These are phyloP conservation scores for Heliconius himera DNA, from an alignment of 1,140 invertebrate genomes.

Conservation along the genomic window DNA sequence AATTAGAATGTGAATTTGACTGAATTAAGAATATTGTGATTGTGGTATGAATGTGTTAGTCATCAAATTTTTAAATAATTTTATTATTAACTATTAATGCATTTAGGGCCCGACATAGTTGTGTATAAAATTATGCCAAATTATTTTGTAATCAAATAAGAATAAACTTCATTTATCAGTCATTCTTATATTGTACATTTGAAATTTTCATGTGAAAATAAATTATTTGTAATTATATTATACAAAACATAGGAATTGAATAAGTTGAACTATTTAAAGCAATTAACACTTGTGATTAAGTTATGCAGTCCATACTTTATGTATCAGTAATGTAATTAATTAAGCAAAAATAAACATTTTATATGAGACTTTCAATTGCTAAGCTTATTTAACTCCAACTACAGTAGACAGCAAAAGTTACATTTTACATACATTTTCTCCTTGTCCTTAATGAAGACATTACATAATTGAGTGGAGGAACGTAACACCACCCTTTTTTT, in stretches of 20 bases:
- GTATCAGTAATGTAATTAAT: constrained; percentile 73
- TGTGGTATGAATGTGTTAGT: constrained; percentile 76
- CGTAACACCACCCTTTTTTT: no score
- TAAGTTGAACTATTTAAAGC: constrained; percentile 59
- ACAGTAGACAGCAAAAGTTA: not conserved
- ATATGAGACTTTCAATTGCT: constrained; percentile 76
- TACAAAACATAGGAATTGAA: constrained; percentile 57
- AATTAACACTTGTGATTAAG: constrained; percentile 64
- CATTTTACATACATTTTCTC: no score
- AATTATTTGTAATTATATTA: constrained; percentile 41
- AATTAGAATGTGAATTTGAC: constrained; percentile 70
- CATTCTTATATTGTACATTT: constrained; percentile 31
- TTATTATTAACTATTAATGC: constrained; percentile 71
- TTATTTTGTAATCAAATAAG: constrained; percentile 73
- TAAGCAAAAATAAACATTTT: constrained; percentile 79
- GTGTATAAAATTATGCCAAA: constrained; percentile 76
- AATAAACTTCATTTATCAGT: constrained; percentile 46
- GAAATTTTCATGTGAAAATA: constrained; percentile 36
- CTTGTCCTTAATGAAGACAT: no score
- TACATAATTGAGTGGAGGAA: no score
- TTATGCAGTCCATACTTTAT: constrained; percentile 73
- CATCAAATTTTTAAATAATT: constrained; percentile 59
- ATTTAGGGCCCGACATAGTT: constrained; percentile 76
- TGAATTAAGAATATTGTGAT: constrained; percentile 74
- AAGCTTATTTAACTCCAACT: constrained; percentile 44